Percentiles rank a stretch among this genome's conserved stretches.
Conservation (phyloP, 2,113 vertebrate species). For the Odontesthes bonariensis region DNA sequence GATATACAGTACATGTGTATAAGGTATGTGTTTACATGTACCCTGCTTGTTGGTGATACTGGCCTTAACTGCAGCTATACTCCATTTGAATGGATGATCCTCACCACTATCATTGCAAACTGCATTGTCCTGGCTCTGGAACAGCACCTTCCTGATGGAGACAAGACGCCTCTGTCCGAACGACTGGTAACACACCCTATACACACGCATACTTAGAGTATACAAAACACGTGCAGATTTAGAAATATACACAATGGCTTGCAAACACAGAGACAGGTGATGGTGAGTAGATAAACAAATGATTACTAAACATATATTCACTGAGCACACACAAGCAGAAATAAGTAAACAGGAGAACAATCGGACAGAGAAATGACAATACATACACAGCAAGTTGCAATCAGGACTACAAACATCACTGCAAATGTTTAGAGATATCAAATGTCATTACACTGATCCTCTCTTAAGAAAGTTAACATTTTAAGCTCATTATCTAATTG, state of each 20-base stretch:
- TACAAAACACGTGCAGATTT: conserved; percentile 15
- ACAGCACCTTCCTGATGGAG: conserved; percentile 81
- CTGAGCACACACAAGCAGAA: neutral
- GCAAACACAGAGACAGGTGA: conserved; percentile 1
- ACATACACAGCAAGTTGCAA: neutral
- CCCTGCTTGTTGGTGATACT: conserved; percentile 3
- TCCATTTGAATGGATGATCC: conserved; percentile 86
- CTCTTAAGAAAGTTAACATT: neutral
- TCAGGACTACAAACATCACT: neutral
- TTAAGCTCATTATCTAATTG: neutral
- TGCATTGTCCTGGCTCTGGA: conserved; percentile 84
- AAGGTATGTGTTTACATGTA: conserved; percentile 1
- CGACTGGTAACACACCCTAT: conserved; percentile 73
- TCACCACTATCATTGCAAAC: conserved; percentile 85
- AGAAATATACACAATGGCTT: neutral
- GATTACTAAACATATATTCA: neutral
- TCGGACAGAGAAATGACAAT: neutral
- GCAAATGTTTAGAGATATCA: neutral
- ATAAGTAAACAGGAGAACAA: neutral
- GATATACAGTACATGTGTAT: neutral
- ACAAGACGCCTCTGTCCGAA: conserved; percentile 84
- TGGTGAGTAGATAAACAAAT: neutral
- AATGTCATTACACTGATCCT: neutral
- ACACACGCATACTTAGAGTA: conserved; percentile 22
- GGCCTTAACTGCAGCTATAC: conserved; percentile 76